Evolutionary conservation across 1,140 invertebrate species (phyloP).

Genomic region (Heliconius hewitsoni): DNA sequence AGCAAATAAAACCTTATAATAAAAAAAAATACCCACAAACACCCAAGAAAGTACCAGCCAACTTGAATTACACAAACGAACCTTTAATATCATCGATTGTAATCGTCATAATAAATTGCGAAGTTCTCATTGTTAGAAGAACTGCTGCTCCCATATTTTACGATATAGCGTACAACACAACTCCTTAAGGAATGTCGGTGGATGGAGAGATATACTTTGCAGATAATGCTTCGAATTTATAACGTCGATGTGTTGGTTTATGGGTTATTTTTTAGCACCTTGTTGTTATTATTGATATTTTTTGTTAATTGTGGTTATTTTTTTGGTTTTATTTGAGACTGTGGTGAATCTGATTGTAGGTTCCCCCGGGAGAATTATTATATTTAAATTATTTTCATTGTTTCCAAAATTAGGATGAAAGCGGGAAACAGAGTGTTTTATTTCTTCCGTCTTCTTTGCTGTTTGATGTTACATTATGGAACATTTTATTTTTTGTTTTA

Average conservation of each 20-base stretch:
- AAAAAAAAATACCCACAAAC: neutral
- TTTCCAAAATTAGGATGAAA: too few relatives aligned
- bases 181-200: conserved; percentile 31
- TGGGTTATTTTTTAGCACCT: conserved; percentile 21
- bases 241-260: conserved; percentile 24
- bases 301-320: neutral
- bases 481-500: too few relatives aligned
- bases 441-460: too few relatives aligned
- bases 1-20: too few relatives aligned
- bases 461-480: too few relatives aligned
- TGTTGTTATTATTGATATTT: neutral
- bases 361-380: too few relatives aligned
- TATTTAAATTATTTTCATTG: too few relatives aligned
- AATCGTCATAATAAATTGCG: conserved; percentile 46
- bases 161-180: conserved; percentile 32
- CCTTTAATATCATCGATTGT: conserved; percentile 43
- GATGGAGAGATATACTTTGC: conserved; percentile 26
- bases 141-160: conserved; percentile 41
- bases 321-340: neutral
- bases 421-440: too few relatives aligned
- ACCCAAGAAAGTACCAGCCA: conserved; percentile 16
- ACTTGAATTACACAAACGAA: conserved; percentile 32
- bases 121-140: conserved; percentile 40
- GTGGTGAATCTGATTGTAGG: too few relatives aligned
- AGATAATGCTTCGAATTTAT: conserved; percentile 39